Evolutionary conservation across 2,888 invertebrate species (phyloP), one percentile per base, ranked within the genome.

Genomic region (Tetheella fluctuosa): DNA sequence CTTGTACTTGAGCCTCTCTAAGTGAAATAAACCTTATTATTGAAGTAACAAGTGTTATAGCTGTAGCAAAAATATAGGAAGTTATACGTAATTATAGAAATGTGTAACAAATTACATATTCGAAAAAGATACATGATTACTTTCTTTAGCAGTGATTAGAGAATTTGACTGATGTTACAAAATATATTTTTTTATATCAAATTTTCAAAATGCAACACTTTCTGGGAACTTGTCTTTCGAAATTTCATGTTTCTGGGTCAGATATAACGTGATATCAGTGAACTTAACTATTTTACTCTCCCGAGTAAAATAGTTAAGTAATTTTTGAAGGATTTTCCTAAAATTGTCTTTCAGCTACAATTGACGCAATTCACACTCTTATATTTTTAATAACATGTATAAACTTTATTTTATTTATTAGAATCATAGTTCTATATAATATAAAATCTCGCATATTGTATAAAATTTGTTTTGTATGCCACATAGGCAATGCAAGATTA

Each of bases 401-500:
- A n/a, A n/a, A n/a, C n/a, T 34, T 1, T 34, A 12, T 13, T 34
- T 3, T 34, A 2, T 23, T 1, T 25, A 52, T 8, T 20, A 20
- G 10, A 52, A 23, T 6, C 15, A 39, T 39, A 39, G 0, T 6
- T 15, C 4, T 37, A 7, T 10, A 34, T 34, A 34, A 0, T n/a
- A n/a, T n/a, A 34, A 34, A 8, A 20, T 52, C 12, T 7, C 23
- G 23, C 23, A 13, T n/a, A 53, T 25, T 15, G 23, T 15, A 17
- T 17, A 34, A 20, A 57, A 57, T 28, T 3, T 57, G 15, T 48
- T 25, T 57, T 57, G 57, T 48, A 57, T 25, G 48, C 48, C 13
- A 13, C 10, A 17, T 48, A 48, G 20, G 48, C 48, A 48, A 48
- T 13, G 17, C 25, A 17, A 17, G 42, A 17, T 64, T 54, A 70